Conservation (phyloP, 2,888 invertebrate genomes). For the Pocota personata region DNA sequence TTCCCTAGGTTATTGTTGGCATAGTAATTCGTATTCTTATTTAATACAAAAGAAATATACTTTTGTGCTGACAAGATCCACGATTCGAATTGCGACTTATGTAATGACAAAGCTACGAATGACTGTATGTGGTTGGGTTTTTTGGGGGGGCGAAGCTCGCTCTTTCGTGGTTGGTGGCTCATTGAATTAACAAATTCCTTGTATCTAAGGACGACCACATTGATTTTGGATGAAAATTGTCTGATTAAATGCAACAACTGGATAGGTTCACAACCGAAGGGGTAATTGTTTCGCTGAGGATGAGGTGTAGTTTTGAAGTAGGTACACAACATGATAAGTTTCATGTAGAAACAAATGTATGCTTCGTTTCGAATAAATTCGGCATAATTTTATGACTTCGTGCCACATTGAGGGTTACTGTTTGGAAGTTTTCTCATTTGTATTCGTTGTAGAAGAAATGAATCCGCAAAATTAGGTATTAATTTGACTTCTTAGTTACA, state of each 20-base stretch:
- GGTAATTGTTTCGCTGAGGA: constrained; percentile 17
- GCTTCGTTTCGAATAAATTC: constrained; percentile 41
- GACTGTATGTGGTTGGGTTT: constrained; percentile 10
- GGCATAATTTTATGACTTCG: constrained; percentile 41
- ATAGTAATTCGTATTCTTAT: constrained; percentile 63
- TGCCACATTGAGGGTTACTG: constrained; percentile 16
- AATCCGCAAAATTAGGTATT: constrained; percentile 41
- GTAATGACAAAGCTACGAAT: constrained; percentile 44
- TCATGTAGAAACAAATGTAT: constrained; percentile 43
- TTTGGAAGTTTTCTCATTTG: background rate
- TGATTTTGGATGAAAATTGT: constrained; percentile 76
- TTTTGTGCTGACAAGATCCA: constrained; percentile 18
- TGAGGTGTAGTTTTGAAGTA: constrained; percentile 44
- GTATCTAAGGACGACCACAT: constrained; percentile 81
- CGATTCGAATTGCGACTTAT: constrained; percentile 44
- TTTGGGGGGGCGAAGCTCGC: constrained; percentile 39
- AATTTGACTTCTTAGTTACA: constrained; percentile 28
- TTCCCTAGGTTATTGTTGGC: constrained; percentile 60
- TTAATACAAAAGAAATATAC: constrained; percentile 34
- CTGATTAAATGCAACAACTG: constrained; percentile 61
- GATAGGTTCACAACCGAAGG: constrained; percentile 48
- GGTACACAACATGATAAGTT: constrained; percentile 43
- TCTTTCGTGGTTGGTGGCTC: constrained; percentile 55
- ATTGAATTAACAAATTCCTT: constrained; percentile 82
- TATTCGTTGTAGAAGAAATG: background rate